phyloP scores from a whole-genome alignment of 2,888 invertebrate genomes.

The Palloptera scutellata region DNA sequence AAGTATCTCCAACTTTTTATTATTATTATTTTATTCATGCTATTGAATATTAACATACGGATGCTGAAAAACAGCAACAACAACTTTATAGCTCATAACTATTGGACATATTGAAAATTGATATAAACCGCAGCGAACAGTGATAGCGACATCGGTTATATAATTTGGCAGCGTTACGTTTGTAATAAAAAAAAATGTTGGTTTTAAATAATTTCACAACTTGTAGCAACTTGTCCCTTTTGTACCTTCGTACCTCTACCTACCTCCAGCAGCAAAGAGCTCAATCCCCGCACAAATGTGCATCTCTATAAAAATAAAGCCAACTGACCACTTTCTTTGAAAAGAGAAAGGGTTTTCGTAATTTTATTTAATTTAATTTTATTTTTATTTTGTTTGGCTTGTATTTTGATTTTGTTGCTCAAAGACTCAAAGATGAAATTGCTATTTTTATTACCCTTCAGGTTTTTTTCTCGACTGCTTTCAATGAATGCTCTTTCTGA shows the following conservation, averaged over 20 bases:
- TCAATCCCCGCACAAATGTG: background rate
- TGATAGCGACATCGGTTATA: background rate
- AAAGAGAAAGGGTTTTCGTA: conserved; percentile 35
- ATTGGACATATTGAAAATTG: no score
- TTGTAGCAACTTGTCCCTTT: no score
- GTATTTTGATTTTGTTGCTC: background rate
- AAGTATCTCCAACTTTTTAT: background rate
- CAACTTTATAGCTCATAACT: no score
- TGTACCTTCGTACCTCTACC: no score
- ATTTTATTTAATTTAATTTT: background rate
- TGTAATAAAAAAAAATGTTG: background rate
- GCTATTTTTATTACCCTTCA: conserved; percentile 9
- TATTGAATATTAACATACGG: no score
- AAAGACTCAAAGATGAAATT: background rate
- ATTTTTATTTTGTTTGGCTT: background rate
- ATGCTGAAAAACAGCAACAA: no score
- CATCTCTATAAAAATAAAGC: background rate
- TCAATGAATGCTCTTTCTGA: background rate
- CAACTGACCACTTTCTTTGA: conserved; percentile 32
- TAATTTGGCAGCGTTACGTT: conserved; percentile 11
- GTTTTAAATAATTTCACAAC: no score
- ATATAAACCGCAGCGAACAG: no score
- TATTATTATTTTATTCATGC: no score
- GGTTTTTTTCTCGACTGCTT: conserved; percentile 8
- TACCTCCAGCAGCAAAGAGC: background rate